These are phyloP conservation scores for Lobophora halterata DNA, from an alignment of 2,888 invertebrate genomes.

Conservation along the genomic window DNA sequence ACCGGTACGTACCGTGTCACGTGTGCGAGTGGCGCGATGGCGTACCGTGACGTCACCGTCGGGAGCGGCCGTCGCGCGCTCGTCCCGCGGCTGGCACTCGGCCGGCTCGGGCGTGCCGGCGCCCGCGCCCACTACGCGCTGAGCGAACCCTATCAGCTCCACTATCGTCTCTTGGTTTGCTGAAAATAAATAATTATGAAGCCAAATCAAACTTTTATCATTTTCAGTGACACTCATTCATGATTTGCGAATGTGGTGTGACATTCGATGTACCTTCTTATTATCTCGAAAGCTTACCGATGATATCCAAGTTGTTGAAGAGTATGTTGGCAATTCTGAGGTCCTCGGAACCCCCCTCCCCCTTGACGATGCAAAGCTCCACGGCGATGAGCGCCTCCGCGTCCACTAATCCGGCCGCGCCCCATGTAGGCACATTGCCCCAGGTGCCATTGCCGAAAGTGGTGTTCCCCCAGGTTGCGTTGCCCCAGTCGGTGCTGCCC, in stretches of 20 bases:
- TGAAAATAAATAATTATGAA: constrained; percentile 46
- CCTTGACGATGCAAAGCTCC: constrained; percentile 66
- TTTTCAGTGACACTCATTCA: too few species aligned
- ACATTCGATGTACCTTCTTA: too few species aligned
- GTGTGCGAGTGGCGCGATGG: too few species aligned
- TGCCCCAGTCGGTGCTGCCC: constrained; percentile 83
- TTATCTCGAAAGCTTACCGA: too few species aligned
- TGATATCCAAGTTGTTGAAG: constrained; percentile 96
- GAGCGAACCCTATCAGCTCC: constrained; percentile 93
- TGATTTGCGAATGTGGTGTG: too few species aligned
- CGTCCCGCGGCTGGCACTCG: constrained; percentile 25
- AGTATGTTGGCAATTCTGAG: constrained; percentile 91
- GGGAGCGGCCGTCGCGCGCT: constrained; percentile 31
- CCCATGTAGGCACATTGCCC: constrained; percentile 77
- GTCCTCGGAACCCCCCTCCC: constrained; percentile 75
- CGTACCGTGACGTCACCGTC: constrained; percentile 39
- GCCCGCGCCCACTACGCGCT: constrained; percentile 77
- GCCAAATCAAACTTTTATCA: too few species aligned
- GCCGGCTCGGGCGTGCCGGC: constrained; percentile 30
- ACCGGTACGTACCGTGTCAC: too few species aligned
- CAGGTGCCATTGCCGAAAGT: too few species aligned
- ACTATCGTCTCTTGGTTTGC: constrained; percentile 98
- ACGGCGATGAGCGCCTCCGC: constrained; percentile 90
- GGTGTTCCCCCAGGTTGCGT: constrained; percentile 84
- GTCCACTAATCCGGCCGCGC: constrained; percentile 87